A percentile compares a stretch with the other conserved stretches of the same genome.
These are phyloP conservation scores for Pollimyrus isidori DNA, from an alignment of 2,113 vertebrate genomes.

Conservation along the genomic window DNA sequence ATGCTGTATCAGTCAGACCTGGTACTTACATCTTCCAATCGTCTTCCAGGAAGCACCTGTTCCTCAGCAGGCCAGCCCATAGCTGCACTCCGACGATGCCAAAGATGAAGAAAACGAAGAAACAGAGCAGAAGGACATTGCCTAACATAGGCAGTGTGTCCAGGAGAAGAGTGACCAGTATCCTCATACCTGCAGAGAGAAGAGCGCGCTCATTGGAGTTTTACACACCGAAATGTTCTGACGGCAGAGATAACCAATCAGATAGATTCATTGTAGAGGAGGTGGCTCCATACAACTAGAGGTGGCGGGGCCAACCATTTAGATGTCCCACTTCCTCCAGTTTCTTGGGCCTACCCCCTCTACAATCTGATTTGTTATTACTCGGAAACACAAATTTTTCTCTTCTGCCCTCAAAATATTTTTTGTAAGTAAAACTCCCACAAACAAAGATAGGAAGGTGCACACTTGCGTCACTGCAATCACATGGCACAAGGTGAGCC, in stretches of 20 bases:
- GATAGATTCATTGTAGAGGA: too few species aligned
- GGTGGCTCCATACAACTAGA: too few species aligned
- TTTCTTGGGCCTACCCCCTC: too few species aligned
- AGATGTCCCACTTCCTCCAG: too few species aligned
- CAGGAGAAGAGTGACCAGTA: conserved; percentile 88
- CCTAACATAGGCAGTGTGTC: conserved; percentile 95
- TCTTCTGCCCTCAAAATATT: too few species aligned
- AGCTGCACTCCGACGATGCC: conserved; percentile 91
- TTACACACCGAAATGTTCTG: too few species aligned
- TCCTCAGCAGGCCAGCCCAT: conserved; percentile 88
- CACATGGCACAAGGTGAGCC: not conserved
- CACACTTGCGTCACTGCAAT: not conserved
- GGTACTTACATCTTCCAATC: conserved; percentile 71
- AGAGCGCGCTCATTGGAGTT: not conserved
- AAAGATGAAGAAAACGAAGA: conserved; percentile 97
- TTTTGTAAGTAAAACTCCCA: too few species aligned
- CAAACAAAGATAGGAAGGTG: too few species aligned
- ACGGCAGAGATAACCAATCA: too few species aligned
- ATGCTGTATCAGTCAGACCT: not conserved
- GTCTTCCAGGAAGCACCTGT: conserved; percentile 86
- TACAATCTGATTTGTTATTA: too few species aligned
- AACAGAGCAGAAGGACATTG: conserved; percentile 89
- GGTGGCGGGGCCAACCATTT: too few species aligned
- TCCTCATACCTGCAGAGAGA: conserved; percentile 76
- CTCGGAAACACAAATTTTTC: too few species aligned